Evolutionary conservation across 2,797 vertebrate genomes (phyloP), one percentile per base, ranked within the genome.

Genomic region (Eutrigla gurnardus): DNA sequence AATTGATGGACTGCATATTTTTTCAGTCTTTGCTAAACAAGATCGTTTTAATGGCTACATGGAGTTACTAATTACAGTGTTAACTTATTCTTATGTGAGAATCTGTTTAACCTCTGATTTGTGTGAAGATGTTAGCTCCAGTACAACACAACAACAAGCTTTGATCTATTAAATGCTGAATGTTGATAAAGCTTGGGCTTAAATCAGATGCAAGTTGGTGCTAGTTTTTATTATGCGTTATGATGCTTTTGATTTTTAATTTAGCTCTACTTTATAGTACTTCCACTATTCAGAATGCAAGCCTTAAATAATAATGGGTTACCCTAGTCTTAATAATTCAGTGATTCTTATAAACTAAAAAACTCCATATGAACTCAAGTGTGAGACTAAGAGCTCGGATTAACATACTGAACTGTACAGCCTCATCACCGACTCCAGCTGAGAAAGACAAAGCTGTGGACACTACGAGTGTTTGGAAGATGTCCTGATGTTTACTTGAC

Each of bases 401-500:
- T 61, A 45, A 65, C 54, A 49, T 4, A 39, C 54, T 40, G 54
- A 47, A 47, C 66, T 40, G 36, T 35, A 61, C 17, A 4, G 66
- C 80, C 62, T 82, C 77, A 36, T 68, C 35, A 11, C 37, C 47
- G 60, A 64, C 60, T 77, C 68, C 54, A 13, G 46, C 62, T 54
- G 62, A 77, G 77, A 78, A 71, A 73, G 58, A 60, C 68, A 10
- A 66, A 74, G 70, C 64, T 53, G 83, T 67, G 65, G 78, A 86
- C 75, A 69, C 73, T 86, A 75, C 14, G 35, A 14, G 73, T 83
- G 83, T 86, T 80, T 58, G 39, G 52, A 80, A 77, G 79, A 80
- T 65, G 57, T 73, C 2, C 18, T 68, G 55, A 82, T 80, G 88
- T 92, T 91, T 89, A 87, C 82, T 81, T 87, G 85, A 89, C 81